A percentile compares a stretch with the other conserved stretches of the same genome.
These are phyloP conservation scores for Anarhynchus alexandrinus DNA, from an alignment of 2,113 vertebrate genomes.

Conservation along the genomic window DNA sequence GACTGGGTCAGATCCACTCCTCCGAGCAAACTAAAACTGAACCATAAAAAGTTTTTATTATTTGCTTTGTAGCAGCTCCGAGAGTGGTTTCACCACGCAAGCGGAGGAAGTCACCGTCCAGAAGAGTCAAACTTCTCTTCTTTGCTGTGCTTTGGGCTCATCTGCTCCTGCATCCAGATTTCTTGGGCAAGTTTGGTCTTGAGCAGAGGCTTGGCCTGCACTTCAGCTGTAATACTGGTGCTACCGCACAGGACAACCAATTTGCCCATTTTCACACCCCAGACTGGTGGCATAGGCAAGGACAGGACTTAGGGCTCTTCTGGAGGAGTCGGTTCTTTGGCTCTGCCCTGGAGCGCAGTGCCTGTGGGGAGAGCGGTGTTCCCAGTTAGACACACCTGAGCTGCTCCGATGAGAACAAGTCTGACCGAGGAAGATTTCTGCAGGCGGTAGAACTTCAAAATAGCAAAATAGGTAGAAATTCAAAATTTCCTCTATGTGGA, in stretches of 20 bases:
- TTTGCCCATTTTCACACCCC: not conserved
- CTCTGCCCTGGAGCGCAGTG: not conserved
- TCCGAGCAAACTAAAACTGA: not conserved
- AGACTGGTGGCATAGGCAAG: not conserved
- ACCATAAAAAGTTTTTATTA: not conserved
- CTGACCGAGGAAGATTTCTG: not conserved
- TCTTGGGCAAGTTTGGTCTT: not conserved
- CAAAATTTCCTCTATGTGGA: too few species aligned
- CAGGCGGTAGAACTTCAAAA: not conserved
- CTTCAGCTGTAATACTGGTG: not conserved
- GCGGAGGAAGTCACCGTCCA: not conserved
- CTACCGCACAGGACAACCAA: not conserved
- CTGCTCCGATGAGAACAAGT: not conserved
- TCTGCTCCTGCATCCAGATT: not conserved
- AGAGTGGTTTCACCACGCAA: fast-evolving
- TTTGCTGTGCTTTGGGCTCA: not conserved
- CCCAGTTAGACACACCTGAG: not conserved
- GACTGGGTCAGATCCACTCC: not conserved
- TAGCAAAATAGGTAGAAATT: too few species aligned
- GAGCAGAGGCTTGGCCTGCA: not conserved
- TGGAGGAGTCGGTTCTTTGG: not conserved
- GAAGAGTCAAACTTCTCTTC: not conserved
- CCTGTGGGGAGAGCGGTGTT: not conserved
- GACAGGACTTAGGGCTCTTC: not conserved
- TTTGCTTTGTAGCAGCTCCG: not conserved